phyloP scores from a whole-genome alignment of 2,888 invertebrate species.

The Tanypteryx hageni region DNA sequence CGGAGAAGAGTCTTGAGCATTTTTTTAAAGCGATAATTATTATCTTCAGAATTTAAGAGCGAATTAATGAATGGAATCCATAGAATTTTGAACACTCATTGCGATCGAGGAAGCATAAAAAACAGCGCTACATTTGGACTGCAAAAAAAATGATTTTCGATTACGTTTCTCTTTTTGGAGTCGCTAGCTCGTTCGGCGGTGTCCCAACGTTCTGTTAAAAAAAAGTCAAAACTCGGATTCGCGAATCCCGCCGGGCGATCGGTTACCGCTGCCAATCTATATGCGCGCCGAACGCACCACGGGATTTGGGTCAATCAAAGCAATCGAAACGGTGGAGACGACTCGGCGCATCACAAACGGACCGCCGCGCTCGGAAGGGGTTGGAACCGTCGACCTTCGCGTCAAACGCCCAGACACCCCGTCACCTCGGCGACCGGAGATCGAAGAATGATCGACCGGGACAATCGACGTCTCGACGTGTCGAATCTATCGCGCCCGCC shows the following conservation, averaged over 20 bases:
- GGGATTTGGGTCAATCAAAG: background rate
- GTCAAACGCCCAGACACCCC: background rate
- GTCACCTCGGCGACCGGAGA: background rate
- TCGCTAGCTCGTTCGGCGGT: background rate
- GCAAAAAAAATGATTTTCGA: too few species aligned
- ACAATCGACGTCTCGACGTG: background rate
- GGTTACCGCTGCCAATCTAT: background rate
- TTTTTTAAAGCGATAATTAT: too few species aligned
- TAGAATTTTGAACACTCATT: too few species aligned
- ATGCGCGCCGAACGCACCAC: background rate
- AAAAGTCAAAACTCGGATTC: background rate
- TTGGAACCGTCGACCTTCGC: background rate
- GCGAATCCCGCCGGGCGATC: background rate
- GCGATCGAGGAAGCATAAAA: too few species aligned
- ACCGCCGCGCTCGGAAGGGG: background rate
- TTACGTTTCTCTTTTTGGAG: background rate
- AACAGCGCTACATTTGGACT: too few species aligned
- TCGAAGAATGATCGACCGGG: background rate
- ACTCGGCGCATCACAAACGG: background rate
- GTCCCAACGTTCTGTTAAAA: background rate
- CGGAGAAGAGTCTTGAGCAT: too few species aligned
- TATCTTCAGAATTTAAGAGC: too few species aligned
- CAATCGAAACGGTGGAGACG: background rate
- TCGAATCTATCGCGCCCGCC: background rate
- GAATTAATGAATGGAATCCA: too few species aligned